A percentile compares a stretch with the other conserved stretches of the same genome.
Conservation (phyloP, 2,113 vertebrate genomes). For the Oenanthe oenanthe region DNA sequence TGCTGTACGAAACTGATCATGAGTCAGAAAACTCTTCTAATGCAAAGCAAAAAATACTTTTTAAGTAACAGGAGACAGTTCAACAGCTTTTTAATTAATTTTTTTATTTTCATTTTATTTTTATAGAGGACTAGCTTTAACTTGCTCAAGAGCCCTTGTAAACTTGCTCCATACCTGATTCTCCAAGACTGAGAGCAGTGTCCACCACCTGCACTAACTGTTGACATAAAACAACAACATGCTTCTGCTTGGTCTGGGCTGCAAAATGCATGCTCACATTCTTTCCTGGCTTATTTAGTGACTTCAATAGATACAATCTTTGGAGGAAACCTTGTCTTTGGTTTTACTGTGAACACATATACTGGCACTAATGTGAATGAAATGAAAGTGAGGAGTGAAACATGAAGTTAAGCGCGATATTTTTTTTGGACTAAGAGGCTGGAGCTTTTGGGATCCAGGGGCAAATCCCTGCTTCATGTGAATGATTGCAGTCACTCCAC, state of each 20-base stretch:
- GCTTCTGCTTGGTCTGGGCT: slow-evolving; percentile 52
- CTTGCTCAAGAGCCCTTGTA: not conserved
- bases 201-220: slow-evolving; percentile 29
- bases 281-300: slow-evolving; percentile 12
- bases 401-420: not conserved
- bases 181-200: not conserved
- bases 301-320: slow-evolving; percentile 24
- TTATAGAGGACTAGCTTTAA: not conserved
- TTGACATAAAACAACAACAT: slow-evolving; percentile 60
- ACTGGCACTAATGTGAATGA: not conserved
- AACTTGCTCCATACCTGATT: not conserved
- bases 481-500: not conserved
- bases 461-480: not conserved
- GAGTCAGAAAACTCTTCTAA: not conserved
- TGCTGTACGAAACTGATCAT: not conserved
- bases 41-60: not conserved
- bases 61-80: not conserved
- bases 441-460: not conserved
- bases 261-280: slow-evolving; percentile 5
- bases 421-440: not conserved
- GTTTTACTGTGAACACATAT: slow-evolving; percentile 3
- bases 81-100: not conserved
- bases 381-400: not conserved
- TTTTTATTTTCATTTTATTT: not conserved
- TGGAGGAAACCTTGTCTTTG: slow-evolving; percentile 3